Percentiles rank a stretch among this genome's conserved stretches.
These are phyloP conservation scores for Ectropis grisescens DNA, from an alignment of 1,140 invertebrate genomes.

Conservation along the genomic window DNA sequence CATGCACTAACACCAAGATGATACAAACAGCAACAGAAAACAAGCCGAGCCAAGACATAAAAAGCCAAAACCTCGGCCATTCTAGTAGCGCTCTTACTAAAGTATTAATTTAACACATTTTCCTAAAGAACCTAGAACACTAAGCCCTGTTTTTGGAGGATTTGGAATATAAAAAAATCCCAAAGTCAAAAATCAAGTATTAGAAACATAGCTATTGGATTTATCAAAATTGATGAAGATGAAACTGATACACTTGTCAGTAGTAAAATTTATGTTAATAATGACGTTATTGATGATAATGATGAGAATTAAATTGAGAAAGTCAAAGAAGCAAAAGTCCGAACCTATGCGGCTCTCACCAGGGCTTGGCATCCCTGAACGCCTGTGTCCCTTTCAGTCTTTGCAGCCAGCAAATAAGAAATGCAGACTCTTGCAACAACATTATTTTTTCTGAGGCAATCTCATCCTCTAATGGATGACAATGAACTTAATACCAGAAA, in stretches of 20 bases:
- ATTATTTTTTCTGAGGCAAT: conserved; percentile 51
- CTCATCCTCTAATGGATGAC: conserved; percentile 27
- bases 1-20: no score
- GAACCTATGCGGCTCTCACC: conserved; percentile 70
- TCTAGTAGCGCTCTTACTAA: conserved; percentile 24
- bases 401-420: conserved; percentile 67
- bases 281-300: conserved; percentile 12
- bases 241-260: no score
- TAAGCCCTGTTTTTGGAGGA: conserved; percentile 64
- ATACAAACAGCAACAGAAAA: conserved; percentile 59
- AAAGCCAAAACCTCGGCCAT: conserved; percentile 52
- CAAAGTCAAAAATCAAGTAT: no score
- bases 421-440: conserved; percentile 64
- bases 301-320: conserved; percentile 12
- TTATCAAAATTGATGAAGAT: conserved; percentile 8
- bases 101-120: conserved; percentile 15
- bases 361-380: conserved; percentile 70
- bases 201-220: no score
- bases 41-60: conserved; percentile 64
- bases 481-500: conserved; percentile 15
- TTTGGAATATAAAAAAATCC: conserved; percentile 20
- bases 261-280: no score
- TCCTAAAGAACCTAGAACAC: conserved; percentile 20
- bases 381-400: conserved; percentile 69
- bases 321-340: conserved; percentile 61